Base-by-base conservation (phyloP, 2,888 invertebrate species). In the Atherix ibis region DNA sequence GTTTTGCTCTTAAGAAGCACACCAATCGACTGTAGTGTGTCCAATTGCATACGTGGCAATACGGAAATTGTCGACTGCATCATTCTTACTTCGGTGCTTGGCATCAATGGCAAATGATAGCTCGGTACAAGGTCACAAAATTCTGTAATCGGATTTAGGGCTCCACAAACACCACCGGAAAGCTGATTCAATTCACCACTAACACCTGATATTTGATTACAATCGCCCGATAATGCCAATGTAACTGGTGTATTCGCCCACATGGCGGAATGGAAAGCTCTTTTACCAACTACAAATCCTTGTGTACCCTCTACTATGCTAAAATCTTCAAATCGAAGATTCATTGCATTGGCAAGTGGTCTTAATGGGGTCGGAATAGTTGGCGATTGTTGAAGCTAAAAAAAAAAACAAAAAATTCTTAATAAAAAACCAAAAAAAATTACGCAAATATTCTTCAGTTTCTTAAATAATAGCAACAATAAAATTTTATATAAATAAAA, bases 41-140 rank as follows among this genome's bases (percentile, higher is more conserved):
- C 75, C 27, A 82, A 70, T 56, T 82, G 79, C 15, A 80, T 66
- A 46, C 76, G 72, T 0, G 80, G 76, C 38, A 83, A 54, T 15
- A 84, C 76, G 25, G 78, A 76, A 41, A 84, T 72, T 27, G 79
- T 79, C n/a, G 80, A 82, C 69, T 82, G 79, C 31, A 75, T 63
- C 49, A 74, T 66, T 47, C 75, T 74, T 27, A 70, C 68, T 34
- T 70, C 70, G 1, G 68, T 66, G 38, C 67, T 70, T 38, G 66
- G 71, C 58, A 49, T 64, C 45, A 49, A 51, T 10, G 64, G 59
- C 44, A 78, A 66, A 51, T 76, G 74, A 46, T 74, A 72, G 40
- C 70, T 63, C 15, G 83, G 80, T 34, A 83, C 73, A 45, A 78
- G 57, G 52, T 84, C 84, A 50, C 76, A 78, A 58, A 84, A 84